A percentile compares a stretch with the other conserved stretches of the same genome.
These are phyloP conservation scores for Bucorvus abyssinicus DNA, from an alignment of 2,797 vertebrate genomes.

Conservation along the genomic window DNA sequence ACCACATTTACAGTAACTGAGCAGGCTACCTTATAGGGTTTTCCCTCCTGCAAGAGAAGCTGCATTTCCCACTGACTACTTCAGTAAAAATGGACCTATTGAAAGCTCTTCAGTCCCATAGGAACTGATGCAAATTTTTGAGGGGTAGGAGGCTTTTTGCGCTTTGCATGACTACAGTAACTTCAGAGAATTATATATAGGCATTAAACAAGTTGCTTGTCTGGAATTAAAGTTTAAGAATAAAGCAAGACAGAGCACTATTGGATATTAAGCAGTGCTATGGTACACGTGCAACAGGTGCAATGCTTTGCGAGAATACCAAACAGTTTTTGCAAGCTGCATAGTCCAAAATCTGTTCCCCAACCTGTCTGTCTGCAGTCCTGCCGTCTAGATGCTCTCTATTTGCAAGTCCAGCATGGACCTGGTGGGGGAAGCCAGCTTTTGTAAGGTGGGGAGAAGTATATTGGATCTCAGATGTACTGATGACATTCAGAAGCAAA, in stretches of 20 bases:
- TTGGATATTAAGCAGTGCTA: background rate
- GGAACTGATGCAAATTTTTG: background rate
- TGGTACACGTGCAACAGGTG: background rate
- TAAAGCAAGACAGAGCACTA: background rate
- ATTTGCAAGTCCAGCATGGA: background rate
- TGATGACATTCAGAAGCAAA: background rate
- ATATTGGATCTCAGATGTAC: background rate
- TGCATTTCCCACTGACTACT: background rate
- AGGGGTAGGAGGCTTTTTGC: background rate
- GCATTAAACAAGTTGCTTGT: background rate
- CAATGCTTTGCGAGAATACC: background rate
- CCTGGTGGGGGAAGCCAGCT: background rate
- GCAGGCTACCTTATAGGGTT: background rate
- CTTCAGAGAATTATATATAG: slow-evolving; percentile 17
- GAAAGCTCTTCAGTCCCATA: slow-evolving; percentile 4
- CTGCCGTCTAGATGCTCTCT: background rate
- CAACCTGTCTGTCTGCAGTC: background rate
- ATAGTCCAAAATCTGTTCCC: background rate
- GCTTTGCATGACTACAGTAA: background rate
- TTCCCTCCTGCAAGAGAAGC: background rate
- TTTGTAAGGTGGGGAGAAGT: background rate
- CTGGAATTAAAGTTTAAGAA: background rate
- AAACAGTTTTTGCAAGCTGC: background rate
- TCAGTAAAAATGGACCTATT: background rate
- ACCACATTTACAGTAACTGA: background rate